Base-by-base conservation (phyloP, 2,888 invertebrate genomes). In the Dromius quadrimaculatus region DNA sequence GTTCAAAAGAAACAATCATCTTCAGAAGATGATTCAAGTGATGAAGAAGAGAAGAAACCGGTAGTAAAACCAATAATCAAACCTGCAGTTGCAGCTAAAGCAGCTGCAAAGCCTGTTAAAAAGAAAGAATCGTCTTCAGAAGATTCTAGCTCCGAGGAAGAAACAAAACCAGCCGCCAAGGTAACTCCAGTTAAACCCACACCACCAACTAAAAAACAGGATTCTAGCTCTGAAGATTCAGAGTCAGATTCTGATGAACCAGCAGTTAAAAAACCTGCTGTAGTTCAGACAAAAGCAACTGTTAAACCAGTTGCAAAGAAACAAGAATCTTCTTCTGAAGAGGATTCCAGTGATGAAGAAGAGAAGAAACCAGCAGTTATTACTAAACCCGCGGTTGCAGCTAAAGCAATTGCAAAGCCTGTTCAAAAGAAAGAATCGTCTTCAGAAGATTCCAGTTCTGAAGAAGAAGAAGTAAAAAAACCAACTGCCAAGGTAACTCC, bases 1-100 rank as follows among this genome's bases (percentile, higher is more conserved):
- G n/a, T n/a, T n/a, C n/a, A 73, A 54, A 71, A 71, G 62, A 61
- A 45, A 28, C 47, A 80, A 4, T 81, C 81, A 9, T 82, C 82
- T 72, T 82, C 83, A 19, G 83, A 83, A 38, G 83, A 83, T 81
- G 73, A 80, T 72, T 82, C 82, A 19, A 82, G 79, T 23, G 74
- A 74, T 23, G 78, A 77, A 61, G 76, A 76, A 57, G 76, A 76
- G 72, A 63, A 66, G 20, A 73, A 71, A 57, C 70, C 72, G 28
- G 66, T 72, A 19, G 41, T 74, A 5, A 74, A 71, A 13, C 61
- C 38, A 23, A n/a, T n/a, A 15, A 1, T 2, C 15, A 73, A 71
- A 59, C 68, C 72, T 38, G 63, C 72, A 19, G 41, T 74, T 8
- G 15, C 36, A 20, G 45, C 32, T n/a, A 71, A 66, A 50, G 23